Evolutionary conservation across 2,113 vertebrate species (phyloP).

Genomic region (Triplophysa rosa): DNA sequence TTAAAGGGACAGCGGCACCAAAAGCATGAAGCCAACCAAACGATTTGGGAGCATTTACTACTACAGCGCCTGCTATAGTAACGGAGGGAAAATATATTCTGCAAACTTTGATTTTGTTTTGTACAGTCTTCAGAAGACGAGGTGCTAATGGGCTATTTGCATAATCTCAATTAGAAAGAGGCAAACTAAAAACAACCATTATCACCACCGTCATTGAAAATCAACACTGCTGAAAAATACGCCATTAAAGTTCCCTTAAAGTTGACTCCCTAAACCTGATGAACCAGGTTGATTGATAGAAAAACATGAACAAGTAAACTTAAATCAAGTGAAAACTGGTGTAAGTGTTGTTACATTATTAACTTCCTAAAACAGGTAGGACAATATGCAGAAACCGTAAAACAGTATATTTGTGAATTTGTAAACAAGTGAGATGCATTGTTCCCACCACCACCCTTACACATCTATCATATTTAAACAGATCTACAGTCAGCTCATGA

Average conservation of each 20-base stretch:
- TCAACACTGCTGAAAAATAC: background rate
- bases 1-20: slow-evolving; percentile 62
- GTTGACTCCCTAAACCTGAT: too few relatives aligned
- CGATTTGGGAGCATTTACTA: background rate
- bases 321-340: too few relatives aligned
- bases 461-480: slow-evolving; percentile 25
- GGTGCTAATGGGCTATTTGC: slow-evolving; percentile 47
- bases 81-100: slow-evolving; percentile 51
- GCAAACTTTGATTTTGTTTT: background rate
- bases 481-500: slow-evolving; percentile 55
- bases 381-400: too few relatives aligned
- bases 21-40: background rate
- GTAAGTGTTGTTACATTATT: too few relatives aligned
- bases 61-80: slow-evolving; percentile 53
- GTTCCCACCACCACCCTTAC: background rate
- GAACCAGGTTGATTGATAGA: too few relatives aligned
- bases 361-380: too few relatives aligned
- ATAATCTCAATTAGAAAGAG: slow-evolving; percentile 38
- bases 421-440: background rate
- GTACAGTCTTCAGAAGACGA: background rate
- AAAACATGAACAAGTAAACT: too few relatives aligned
- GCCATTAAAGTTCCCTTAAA: background rate
- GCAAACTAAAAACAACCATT: slow-evolving; percentile 6
- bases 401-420: background rate
- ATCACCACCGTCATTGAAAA: background rate